Percentiles rank a stretch among this genome's conserved stretches.
Evolutionary conservation across 2,113 vertebrate species (phyloP).

Genomic region (Panthera uncia): DNA sequence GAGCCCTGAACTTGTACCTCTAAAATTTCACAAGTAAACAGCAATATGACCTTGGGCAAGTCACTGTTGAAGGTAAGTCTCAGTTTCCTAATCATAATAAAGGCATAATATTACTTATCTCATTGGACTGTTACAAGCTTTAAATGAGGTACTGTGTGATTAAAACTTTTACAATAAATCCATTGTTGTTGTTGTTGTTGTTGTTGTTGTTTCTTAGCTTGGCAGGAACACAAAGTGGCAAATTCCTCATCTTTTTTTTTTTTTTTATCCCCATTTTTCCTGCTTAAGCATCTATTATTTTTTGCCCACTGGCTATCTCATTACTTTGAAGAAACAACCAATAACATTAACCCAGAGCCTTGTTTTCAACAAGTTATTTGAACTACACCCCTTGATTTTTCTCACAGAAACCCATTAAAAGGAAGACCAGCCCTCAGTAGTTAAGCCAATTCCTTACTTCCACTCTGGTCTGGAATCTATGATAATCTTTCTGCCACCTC

Average conservation of each 20-base stretch:
- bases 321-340: background rate
- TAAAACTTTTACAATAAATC: slow-evolving; percentile 37
- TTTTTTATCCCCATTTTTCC: background rate
- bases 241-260: background rate
- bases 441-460: background rate
- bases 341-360: background rate
- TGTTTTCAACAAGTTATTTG: slow-evolving; percentile 18
- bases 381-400: background rate
- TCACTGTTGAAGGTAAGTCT: background rate
- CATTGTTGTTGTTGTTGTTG: background rate
- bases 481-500: background rate
- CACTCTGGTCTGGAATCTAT: background rate
- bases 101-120: background rate
- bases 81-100: background rate
- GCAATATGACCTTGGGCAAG: slow-evolving; percentile 12
- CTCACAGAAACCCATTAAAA: background rate
- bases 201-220: background rate
- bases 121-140: background rate
- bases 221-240: background rate
- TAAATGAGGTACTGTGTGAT: background rate
- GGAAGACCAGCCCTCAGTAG: background rate
- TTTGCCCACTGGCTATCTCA: background rate
- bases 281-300: background rate
- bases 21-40: slow-evolving; percentile 12
- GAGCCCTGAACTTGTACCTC: slow-evolving; percentile 33